A percentile compares a stretch with the other conserved stretches of the same genome.
Evolutionary conservation across 2,888 invertebrate species (phyloP).

Genomic region (Resseliella maxima): DNA sequence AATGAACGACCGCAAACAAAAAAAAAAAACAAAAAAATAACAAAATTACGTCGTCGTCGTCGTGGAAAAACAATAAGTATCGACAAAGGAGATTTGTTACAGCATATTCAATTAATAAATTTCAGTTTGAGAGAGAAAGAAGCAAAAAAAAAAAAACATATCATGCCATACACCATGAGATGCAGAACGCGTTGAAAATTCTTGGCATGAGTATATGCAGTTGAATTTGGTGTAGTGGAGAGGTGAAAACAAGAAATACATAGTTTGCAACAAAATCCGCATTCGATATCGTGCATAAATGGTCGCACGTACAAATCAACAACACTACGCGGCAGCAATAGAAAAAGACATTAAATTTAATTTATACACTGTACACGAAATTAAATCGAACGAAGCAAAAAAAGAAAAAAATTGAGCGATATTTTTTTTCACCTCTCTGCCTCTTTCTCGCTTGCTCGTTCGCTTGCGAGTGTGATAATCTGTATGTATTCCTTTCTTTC

Average conservation of each 20-base stretch:
- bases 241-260: not conserved
- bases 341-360: slow-evolving; percentile 53
- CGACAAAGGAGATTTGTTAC: slow-evolving; percentile 50
- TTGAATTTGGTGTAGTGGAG: not conserved
- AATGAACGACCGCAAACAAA: not conserved
- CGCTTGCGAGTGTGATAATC: too few relatives aligned
- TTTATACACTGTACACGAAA: slow-evolving; percentile 49
- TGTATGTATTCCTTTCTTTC: not conserved
- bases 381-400: slow-evolving; percentile 24
- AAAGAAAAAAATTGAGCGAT: not conserved
- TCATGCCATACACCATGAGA: not conserved
- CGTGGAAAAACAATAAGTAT: slow-evolving; percentile 37
- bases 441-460: too few relatives aligned
- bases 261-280: not conserved
- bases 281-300: slow-evolving; percentile 36
- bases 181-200: slow-evolving; percentile 47
- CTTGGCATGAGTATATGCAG: not conserved
- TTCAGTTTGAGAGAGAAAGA: not conserved
- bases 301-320: not conserved
- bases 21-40: not conserved
- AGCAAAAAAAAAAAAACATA: not conserved
- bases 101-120: slow-evolving; percentile 53
- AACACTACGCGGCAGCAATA: not conserved
- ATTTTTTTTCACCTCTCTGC: not conserved
- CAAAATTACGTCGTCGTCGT: too few relatives aligned